Base-by-base conservation (phyloP, 2,113 vertebrate species). In the Phyllopteryx taeniolatus region DNA sequence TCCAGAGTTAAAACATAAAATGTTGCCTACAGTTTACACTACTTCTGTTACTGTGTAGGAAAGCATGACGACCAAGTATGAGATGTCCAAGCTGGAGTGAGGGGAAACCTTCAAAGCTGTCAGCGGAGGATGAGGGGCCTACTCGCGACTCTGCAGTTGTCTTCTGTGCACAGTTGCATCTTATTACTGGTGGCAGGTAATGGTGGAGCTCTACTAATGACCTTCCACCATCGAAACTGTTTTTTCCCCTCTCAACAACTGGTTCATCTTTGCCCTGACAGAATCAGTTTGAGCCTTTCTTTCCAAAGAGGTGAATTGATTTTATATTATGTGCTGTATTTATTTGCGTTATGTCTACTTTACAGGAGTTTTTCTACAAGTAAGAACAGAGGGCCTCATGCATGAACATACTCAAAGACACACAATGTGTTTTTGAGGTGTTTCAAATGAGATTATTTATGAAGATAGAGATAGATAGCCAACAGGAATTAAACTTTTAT, bases 51-150 rank as follows among this genome's bases (percentile, higher is more conserved):
- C 73, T 77, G 76, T 43, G 2, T 70, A 96, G 95, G 95, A 96
- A 92, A 96, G 96, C 75, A 94, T 94, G 94, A 95, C 94, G n/a
- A 95, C 94, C 68, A 95, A 93, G 89, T 96, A 94, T 69, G 95
- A 96, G 90, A 95, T 96, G 92, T 94, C 94, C 60, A 95, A 96
- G 88, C 93, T 95, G 91, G 94, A 94, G 83, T 94, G 86, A 93
- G 65, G 64, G 14, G n/a, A 67, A 70, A 22, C 6, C 3, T 70
- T 63, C 68, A 12, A 22, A 53, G 15, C 44, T 46, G 33, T 53
- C 39, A 39, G 59, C 33, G 46, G 64, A 79, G 17, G 14, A 11
- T 14, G 14, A 53, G 63, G 72, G 67, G 68, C n/a, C 57, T 65
- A 33, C 11, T 43, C 53, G 15, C 42, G 60, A 71, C 78, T 60